Evolutionary conservation across 2,888 invertebrate genomes (phyloP).

Genomic region (Anagyrus pseudococci): DNA sequence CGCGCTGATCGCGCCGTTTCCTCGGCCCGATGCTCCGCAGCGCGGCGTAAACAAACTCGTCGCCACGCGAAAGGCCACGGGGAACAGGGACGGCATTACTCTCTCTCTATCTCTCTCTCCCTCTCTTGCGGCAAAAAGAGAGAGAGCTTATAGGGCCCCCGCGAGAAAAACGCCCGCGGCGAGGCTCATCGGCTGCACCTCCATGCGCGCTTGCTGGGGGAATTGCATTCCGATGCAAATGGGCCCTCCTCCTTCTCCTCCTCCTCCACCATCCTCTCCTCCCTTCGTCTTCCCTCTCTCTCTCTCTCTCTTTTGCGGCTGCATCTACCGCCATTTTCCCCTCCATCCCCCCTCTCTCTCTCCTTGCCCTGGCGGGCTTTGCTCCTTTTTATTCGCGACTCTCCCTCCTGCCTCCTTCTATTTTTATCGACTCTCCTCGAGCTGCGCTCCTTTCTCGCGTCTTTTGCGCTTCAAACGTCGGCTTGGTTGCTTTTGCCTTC

Average conservation of each 20-base stretch:
- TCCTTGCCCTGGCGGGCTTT: too few species aligned
- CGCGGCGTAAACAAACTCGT: constrained; percentile 16
- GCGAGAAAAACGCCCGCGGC: too few species aligned
- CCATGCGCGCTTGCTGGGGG: constrained; percentile 22
- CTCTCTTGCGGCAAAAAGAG: too few species aligned
- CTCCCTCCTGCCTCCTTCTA: background rate
- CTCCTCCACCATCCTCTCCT: background rate
- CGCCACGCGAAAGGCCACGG: background rate
- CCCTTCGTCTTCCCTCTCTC: background rate
- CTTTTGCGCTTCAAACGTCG: too few species aligned
- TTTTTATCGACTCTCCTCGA: background rate
- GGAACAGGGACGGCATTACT: background rate
- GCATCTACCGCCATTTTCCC: background rate
- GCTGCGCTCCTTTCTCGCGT: too few species aligned
- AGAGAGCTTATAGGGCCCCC: too few species aligned
- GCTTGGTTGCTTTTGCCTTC: too few species aligned
- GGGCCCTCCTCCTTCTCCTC: constrained; percentile 30
- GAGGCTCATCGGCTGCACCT: background rate
- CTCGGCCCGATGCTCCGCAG: too few species aligned
- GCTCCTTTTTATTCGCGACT: too few species aligned
- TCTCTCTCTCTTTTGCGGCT: background rate
- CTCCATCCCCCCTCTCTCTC: background rate
- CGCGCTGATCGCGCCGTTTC: too few species aligned
- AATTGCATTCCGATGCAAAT: constrained; percentile 56
- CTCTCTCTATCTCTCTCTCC: too few species aligned